Evolutionary conservation across 2,797 vertebrate genomes (phyloP), one percentile per base, ranked within the genome.

Genomic region (Kryptopterus vitreolus): DNA sequence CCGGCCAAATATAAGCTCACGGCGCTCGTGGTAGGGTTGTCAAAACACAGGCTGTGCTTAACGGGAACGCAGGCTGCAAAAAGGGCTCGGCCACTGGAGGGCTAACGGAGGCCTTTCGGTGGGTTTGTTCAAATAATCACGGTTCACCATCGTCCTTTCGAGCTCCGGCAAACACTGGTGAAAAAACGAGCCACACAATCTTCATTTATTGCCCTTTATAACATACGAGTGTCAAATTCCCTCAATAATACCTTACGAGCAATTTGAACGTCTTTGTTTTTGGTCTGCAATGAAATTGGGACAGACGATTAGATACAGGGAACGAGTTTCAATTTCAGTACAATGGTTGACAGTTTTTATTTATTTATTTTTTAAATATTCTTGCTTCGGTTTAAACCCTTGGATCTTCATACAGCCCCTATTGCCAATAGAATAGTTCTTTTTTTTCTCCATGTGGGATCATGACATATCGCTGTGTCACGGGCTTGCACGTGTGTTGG

Each of bases 401-500:
- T 78, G 75, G 57, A 70, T 53, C 35, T 76, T 79, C 52, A 57
- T 48, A 18, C 53, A 76, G 62, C 46, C 70, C 63, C 52, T 22
- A 18, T 20, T 73, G 79, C 81, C 77, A 81, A 77, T 82, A 80
- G 82, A 85, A n/a, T n/a, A 73, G 77, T 65, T 43, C 38, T 38
- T 38, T 38, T 38, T 38, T 38, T 38, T 78, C 82, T 80, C 58
- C 90, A 90, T 89, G 82, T 91, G 75, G 81, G 82, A 85, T 85
- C 80, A 80, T 84, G 83, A 84, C 80, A 80, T 80, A 76, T 79
- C 85, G 77, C 66, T 90, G 90, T 91, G 92, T 84, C 82, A 82
- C 83, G 86, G 86, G 85, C 87, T n/a, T 87, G 85, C 86, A 88
- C 90, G 90, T 92, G 91, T 91, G 93, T 91, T 88, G 87, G 85